Percentiles rank a stretch among this genome's conserved stretches.
phyloP scores from a whole-genome alignment of 2,888 invertebrate genomes.

The Nemapogon koenigi region DNA sequence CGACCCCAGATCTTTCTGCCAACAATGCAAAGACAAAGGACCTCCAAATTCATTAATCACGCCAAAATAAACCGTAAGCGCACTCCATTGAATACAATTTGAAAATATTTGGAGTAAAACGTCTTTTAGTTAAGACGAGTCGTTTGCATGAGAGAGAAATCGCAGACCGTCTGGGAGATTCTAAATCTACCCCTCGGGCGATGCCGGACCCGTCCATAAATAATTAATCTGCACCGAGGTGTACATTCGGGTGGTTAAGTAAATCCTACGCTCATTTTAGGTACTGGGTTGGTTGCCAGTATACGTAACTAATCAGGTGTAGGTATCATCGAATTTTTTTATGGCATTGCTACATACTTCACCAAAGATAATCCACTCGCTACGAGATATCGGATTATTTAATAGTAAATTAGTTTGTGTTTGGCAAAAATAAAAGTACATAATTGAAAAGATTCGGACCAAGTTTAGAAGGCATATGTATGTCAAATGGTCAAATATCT shows the following conservation, averaged over 20 bases:
- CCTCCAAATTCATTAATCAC: constrained; percentile 52
- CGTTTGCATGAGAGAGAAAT: constrained; percentile 56
- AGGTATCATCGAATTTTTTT: too few species aligned
- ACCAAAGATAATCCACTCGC: too few species aligned
- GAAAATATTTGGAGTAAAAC: constrained; percentile 57
- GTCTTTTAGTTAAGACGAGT: too few species aligned
- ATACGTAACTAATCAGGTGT: too few species aligned
- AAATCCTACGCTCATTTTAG: constrained; percentile 34
- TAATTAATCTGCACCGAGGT: constrained; percentile 56
- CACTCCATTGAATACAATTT: constrained; percentile 37
- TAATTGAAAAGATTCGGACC: too few species aligned
- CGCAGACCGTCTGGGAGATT: constrained; percentile 52
- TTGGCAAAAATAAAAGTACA: too few species aligned
- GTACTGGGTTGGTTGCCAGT: too few species aligned
- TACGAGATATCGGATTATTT: too few species aligned
- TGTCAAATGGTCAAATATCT: too few species aligned
- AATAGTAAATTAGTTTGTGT: too few species aligned
- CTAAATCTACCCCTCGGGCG: constrained; percentile 48
- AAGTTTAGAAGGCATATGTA: too few species aligned
- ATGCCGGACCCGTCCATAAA: constrained; percentile 47
- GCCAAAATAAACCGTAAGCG: constrained; percentile 51
- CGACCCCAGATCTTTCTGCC: constrained; percentile 51
- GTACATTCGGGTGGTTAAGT: constrained; percentile 46
- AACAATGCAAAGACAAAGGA: constrained; percentile 51
- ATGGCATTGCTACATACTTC: too few species aligned